phyloP scores from a whole-genome alignment of 2,888 invertebrate species.

The Eupithecia subumbrata region DNA sequence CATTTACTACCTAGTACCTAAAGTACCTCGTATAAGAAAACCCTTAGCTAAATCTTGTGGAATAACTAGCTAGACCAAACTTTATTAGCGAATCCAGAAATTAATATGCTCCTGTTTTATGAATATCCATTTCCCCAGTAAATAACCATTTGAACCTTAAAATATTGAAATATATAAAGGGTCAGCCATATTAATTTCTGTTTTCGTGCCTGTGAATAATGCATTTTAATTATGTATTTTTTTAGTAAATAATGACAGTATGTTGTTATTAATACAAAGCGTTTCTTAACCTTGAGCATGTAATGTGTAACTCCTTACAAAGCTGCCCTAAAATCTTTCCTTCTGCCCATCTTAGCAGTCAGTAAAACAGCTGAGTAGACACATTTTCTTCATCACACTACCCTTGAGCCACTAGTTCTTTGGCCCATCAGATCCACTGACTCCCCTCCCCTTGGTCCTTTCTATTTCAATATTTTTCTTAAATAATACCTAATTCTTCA shows the following conservation, averaged over 20 bases:
- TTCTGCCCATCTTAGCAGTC: no score
- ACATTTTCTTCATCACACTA: neutral
- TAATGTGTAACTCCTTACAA: neutral
- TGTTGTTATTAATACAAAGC: conserved; percentile 18
- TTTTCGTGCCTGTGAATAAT: conserved; percentile 16
- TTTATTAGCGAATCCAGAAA: neutral
- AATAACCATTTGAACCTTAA: neutral
- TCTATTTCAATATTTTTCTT: no score
- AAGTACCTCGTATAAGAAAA: neutral
- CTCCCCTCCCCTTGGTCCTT: neutral
- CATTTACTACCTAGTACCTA: neutral
- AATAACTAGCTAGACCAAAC: neutral
- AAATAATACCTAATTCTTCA: no score
- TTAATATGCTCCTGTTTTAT: neutral
- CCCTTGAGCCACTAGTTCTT: neutral
- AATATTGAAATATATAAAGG: neutral
- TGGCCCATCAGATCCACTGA: neutral
- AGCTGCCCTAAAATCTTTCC: neutral
- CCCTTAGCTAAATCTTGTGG: neutral
- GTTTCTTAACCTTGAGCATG: conserved; percentile 35
- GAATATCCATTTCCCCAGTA: neutral
- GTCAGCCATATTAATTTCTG: conserved; percentile 15
- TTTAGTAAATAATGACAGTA: conserved; percentile 3
- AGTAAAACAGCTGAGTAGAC: no score
- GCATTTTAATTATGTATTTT: neutral